Percentiles rank a stretch among this genome's conserved stretches.
Conservation (phyloP, 1,140 invertebrate genomes). For the Rhysida immarginata region DNA sequence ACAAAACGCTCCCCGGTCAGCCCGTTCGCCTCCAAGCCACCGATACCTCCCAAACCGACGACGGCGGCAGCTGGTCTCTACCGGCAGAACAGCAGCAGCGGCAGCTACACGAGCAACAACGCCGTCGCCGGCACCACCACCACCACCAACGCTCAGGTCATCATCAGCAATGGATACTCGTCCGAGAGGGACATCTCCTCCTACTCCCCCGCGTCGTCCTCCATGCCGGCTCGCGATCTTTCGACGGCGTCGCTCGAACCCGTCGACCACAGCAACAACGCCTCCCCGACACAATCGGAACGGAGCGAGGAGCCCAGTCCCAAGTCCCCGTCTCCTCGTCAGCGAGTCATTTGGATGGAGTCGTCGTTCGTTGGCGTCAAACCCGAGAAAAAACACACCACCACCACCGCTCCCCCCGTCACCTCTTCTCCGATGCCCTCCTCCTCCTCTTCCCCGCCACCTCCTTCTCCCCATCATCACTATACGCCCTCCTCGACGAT, state of each 20-base stretch:
- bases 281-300: too few species aligned
- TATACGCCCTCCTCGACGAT: background rate
- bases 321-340: background rate
- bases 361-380: constrained; percentile 1
- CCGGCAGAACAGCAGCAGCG: background rate
- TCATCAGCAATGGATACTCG: too few species aligned
- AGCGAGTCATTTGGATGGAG: constrained; percentile 1
- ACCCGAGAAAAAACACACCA: background rate
- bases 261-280: too few species aligned
- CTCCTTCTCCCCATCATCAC: background rate
- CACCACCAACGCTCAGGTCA: too few species aligned
- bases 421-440: background rate
- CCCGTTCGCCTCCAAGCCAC: background rate
- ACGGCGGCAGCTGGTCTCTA: background rate
- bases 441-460: background rate
- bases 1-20: background rate
- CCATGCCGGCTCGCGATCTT: too few species aligned
- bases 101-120: background rate
- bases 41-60: background rate
- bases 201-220: too few species aligned
- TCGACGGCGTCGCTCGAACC: too few species aligned
- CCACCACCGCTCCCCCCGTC: background rate
- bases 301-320: too few species aligned
- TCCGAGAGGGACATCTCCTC: too few species aligned
- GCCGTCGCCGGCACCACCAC: background rate